These are phyloP conservation scores for Macrophya alboannulata DNA, from an alignment of 2,888 invertebrate genomes.

Conservation along the genomic window DNA sequence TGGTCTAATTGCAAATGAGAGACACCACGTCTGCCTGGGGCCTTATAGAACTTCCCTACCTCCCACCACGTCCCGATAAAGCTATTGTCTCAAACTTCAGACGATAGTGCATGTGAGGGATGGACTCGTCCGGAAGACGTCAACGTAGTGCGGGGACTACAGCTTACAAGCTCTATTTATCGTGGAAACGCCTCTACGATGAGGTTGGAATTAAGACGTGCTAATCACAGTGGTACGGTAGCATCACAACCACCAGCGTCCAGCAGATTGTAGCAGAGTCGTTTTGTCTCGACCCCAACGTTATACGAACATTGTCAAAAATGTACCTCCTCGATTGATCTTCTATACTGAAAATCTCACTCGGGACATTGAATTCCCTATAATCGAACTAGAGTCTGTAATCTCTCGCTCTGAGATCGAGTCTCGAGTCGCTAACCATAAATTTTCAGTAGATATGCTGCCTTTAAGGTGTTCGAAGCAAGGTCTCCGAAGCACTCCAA, in stretches of 20 bases:
- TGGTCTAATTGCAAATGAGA: conserved; percentile 72
- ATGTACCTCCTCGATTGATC: not conserved
- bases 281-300: not conserved
- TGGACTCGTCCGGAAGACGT: not conserved
- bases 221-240: not conserved
- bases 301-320: not conserved
- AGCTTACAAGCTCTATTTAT: conserved; percentile 23
- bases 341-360: not conserved
- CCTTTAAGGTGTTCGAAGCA: not conserved
- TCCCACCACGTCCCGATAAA: conserved; percentile 66
- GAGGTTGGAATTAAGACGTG: not conserved
- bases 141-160: not conserved
- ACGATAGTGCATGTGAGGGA: not conserved
- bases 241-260: not conserved
- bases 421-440: not conserved
- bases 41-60: conserved; percentile 70
- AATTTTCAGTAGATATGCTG: not conserved
- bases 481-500: not conserved
- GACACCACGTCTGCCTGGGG: conserved; percentile 66
- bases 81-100: conserved; percentile 65
- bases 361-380: not conserved
- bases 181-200: not conserved
- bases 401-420: not conserved
- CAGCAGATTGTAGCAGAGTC: not conserved
- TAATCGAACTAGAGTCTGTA: not conserved